Conservation (phyloP, 2,113 vertebrate genomes). For the Pluvianellus socialis region DNA sequence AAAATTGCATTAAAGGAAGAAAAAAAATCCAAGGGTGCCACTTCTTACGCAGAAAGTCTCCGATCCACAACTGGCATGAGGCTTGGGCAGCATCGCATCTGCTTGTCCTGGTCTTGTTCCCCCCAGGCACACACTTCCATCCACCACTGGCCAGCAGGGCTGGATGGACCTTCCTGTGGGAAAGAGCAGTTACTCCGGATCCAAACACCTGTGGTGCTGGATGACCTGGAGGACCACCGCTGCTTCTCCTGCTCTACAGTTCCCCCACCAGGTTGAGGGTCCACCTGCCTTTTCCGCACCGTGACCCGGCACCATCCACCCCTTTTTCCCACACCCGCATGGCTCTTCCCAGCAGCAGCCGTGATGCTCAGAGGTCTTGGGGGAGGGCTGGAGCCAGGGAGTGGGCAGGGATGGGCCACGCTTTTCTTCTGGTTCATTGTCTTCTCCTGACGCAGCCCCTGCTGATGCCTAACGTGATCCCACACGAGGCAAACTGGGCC, state of each 20-base stretch:
- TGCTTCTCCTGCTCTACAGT: background rate
- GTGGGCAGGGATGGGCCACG: background rate
- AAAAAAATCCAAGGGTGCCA: background rate
- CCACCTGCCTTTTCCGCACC: background rate
- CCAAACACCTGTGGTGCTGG: background rate
- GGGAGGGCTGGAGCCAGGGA: background rate
- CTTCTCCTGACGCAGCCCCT: background rate
- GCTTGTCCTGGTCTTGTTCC: background rate
- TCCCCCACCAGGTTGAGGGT: background rate
- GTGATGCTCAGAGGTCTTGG: background rate
- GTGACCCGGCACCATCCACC: background rate
- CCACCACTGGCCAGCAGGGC: no score
- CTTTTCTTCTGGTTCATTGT: background rate
- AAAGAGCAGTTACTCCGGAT: background rate
- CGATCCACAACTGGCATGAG: background rate
- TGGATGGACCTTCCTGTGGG: background rate
- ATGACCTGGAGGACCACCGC: background rate
- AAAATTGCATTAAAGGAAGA: background rate
- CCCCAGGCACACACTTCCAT: background rate
- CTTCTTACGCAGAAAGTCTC: background rate
- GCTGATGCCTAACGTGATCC: background rate
- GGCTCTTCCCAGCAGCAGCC: background rate
- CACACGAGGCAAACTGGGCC: background rate
- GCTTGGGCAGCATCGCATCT: background rate
- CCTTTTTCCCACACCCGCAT: background rate